Percentiles rank a stretch among this genome's conserved stretches.
Evolutionary conservation across 2,797 vertebrate genomes (phyloP).

Genomic region (Decapterus maruadsi): DNA sequence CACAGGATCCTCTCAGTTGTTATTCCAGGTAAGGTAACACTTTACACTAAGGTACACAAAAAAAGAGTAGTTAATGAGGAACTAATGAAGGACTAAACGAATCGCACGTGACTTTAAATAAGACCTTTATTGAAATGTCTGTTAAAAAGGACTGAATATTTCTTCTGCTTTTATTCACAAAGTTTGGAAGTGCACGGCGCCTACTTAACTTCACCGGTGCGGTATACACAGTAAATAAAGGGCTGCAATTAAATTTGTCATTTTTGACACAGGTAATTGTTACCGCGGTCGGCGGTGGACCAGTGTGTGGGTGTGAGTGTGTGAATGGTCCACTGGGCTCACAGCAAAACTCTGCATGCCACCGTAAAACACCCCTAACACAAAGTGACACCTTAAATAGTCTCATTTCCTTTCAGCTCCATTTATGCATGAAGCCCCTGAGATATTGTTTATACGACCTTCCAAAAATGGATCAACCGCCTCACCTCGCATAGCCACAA

Average conservation of each 20-base stretch:
- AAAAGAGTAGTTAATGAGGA: too few relatives aligned
- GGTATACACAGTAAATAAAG: constrained; percentile 26
- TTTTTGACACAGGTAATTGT: constrained; percentile 49
- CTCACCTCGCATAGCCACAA: neutral
- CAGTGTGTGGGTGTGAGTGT: constrained; percentile 51
- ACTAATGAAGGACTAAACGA: too few relatives aligned
- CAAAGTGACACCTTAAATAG: constrained; percentile 60
- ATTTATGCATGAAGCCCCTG: constrained; percentile 36
- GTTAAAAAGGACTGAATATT: neutral
- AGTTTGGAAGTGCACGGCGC: constrained; percentile 25
- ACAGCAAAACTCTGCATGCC: neutral
- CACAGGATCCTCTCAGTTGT: constrained; percentile 9
- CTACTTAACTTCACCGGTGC: neutral
- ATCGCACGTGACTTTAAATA: constrained; percentile 32
- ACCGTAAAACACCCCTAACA: constrained; percentile 29
- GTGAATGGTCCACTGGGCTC: constrained; percentile 16
- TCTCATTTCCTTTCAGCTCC: constrained; percentile 42
- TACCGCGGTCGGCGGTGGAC: constrained; percentile 23
- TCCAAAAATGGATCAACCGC: constrained; percentile 48
- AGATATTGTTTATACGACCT: constrained; percentile 45
- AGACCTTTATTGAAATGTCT: neutral
- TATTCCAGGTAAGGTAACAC: constrained; percentile 22
- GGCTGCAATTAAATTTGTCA: constrained; percentile 51
- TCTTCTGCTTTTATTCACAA: neutral
- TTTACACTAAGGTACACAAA: too few relatives aligned